phyloP scores from a whole-genome alignment of 2,797 vertebrate genomes.

The Periophthalmus magnuspinnatus region DNA sequence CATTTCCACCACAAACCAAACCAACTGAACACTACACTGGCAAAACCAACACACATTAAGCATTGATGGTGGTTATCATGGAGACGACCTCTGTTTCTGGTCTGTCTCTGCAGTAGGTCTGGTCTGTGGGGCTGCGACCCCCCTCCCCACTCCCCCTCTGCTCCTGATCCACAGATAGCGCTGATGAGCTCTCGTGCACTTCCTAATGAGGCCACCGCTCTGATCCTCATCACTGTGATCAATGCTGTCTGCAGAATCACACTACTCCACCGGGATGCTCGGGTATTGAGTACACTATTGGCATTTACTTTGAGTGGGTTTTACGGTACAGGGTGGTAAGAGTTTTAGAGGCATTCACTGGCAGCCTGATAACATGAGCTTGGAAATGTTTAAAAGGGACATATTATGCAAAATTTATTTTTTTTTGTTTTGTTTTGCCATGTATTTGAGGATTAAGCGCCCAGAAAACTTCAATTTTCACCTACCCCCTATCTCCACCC shows the following conservation, averaged over 20 bases:
- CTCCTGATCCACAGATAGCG: slow-evolving; percentile 34
- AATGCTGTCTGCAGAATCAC: slow-evolving; percentile 51
- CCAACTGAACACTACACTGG: background rate
- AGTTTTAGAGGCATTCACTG: background rate
- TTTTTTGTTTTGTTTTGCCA: too few species aligned
- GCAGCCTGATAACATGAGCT: background rate
- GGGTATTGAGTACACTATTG: background rate
- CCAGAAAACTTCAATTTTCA: too few species aligned
- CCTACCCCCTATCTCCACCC: too few species aligned
- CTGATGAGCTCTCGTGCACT: slow-evolving; percentile 52
- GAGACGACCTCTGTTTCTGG: background rate
- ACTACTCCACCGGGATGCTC: background rate
- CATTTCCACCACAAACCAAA: too few species aligned
- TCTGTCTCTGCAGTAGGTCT: background rate
- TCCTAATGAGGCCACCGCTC: slow-evolving; percentile 59
- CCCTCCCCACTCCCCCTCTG: slow-evolving; percentile 9
- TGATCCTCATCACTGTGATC: slow-evolving; percentile 68
- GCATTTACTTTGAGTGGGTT: background rate
- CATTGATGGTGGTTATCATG: background rate
- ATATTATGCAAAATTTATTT: too few species aligned
- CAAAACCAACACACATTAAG: background rate
- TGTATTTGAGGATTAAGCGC: too few species aligned
- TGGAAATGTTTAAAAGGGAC: background rate
- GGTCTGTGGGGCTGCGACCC: background rate
- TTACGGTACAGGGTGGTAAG: background rate